These are phyloP conservation scores for Telmatherina bonti DNA, from an alignment of 2,797 vertebrate species.

Conservation along the genomic window DNA sequence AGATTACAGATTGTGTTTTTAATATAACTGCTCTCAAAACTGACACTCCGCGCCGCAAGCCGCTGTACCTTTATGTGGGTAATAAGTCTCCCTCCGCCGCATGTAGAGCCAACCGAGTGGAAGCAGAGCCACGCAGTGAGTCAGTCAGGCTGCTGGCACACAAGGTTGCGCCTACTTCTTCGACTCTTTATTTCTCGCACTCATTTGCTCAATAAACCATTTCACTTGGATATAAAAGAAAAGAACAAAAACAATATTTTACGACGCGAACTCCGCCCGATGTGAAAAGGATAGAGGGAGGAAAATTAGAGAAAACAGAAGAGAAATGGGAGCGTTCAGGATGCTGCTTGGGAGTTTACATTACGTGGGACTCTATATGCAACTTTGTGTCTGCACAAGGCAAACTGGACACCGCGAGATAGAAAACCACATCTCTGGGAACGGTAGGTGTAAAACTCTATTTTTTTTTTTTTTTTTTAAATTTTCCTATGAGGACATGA, in stretches of 20 bases:
- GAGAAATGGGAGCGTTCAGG: conserved; percentile 88
- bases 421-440: conserved; percentile 88
- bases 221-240: conserved; percentile 67
- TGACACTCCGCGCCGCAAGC: conserved; percentile 62
- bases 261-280: conserved; percentile 67
- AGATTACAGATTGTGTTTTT: conserved; percentile 1
- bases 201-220: conserved; percentile 47
- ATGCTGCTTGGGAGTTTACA: conserved; percentile 90
- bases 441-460: conserved; percentile 83
- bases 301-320: conserved; percentile 55
- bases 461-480: background rate
- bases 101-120: conserved; percentile 78
- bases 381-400: conserved; percentile 88
- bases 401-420: conserved; percentile 84
- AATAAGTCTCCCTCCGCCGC: conserved; percentile 84
- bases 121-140: conserved; percentile 39
- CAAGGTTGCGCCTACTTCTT: conserved; percentile 53
- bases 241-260: conserved; percentile 5
- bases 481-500: no score
- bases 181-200: conserved; percentile 8
- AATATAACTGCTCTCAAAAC: conserved; percentile 82
- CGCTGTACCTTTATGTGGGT: conserved; percentile 51
- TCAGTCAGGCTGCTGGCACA: conserved; percentile 51
- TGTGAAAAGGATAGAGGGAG: conserved; percentile 80
- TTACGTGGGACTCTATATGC: conserved; percentile 93